These are phyloP conservation scores for Limnephilus auricula DNA, from an alignment of 2,888 invertebrate genomes.

Conservation along the genomic window DNA sequence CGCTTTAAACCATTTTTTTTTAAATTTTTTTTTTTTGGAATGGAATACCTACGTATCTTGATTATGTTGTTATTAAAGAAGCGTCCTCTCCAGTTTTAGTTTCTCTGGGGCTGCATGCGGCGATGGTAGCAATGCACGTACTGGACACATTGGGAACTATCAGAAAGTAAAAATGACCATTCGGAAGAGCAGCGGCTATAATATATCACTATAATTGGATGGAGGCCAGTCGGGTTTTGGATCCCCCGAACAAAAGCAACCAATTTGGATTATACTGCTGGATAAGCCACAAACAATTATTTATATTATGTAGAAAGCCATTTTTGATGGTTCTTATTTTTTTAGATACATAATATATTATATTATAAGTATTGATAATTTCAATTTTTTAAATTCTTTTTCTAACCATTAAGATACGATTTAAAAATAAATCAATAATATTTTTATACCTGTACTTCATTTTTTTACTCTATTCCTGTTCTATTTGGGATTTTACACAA, in stretches of 20 bases:
- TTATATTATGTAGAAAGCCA: neutral
- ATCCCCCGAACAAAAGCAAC: slow-evolving; percentile 29
- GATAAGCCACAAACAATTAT: slow-evolving; percentile 29
- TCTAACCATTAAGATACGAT: no score
- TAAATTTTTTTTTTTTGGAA: no score
- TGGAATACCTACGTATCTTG: no score
- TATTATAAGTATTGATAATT: no score
- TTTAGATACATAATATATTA: neutral
- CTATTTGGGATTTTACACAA: no score
- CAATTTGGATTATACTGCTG: slow-evolving; percentile 9
- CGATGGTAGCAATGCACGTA: slow-evolving; percentile 41
- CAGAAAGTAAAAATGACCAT: slow-evolving; percentile 65
- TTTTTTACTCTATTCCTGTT: no score
- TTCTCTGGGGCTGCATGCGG: neutral
- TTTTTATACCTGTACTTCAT: no score
- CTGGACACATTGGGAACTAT: slow-evolving; percentile 65
- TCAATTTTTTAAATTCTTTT: no score
- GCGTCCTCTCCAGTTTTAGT: neutral
- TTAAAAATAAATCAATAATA: no score
- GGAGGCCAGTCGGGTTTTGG: slow-evolving; percentile 24
- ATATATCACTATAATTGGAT: slow-evolving; percentile 66
- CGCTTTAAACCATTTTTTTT: no score
- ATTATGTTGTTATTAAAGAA: neutral
- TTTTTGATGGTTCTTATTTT: neutral
- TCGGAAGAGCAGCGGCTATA: slow-evolving; percentile 63